Base-by-base conservation (phyloP, 2,113 vertebrate species). In the Saiga tatarica region DNA sequence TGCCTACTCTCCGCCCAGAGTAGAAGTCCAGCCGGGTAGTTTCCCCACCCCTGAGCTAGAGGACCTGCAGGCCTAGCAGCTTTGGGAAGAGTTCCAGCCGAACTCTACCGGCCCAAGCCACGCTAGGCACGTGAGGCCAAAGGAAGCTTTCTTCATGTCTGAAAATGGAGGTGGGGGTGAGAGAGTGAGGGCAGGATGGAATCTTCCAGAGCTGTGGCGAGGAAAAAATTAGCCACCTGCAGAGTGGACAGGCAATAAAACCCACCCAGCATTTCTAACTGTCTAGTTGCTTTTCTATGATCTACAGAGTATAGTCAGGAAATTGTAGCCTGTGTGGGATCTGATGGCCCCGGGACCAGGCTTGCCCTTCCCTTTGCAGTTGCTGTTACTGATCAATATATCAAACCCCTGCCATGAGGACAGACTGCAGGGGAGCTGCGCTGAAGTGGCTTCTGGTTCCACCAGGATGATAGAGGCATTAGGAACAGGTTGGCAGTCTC, bases 1-100 rank as follows among this genome's bases (percentile, higher is more conserved):
- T 2, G 42, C 30, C 52, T 84, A 79, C 64, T 28, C 4, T 6
- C 3, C 2, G 3, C 19, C 33, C 76, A 7, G 14, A 1, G 0
- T 11, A 45, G 81, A n/a, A 50, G 47, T 52, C 76, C 25, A 26
- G 39, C 67, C 10, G 0, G 19, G 23, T 50, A 88, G 90, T 39
- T 57, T 47, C n/a, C 5, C 23, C 3, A 12, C 9, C 30, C 12
- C 42, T 14, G 33, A 5, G 7, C 14, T 6, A 23, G 8, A 23
- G 1, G 1, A 81, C n/a, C 17, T 30, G 4, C 57, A 15, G 60
- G 36, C 59, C 45, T 45, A 45, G 59, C 28, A 11, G 53, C 39
- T 64, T 42, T 36, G 5, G 25, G 28, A 67, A 33, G 10, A 85
- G 7, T 23, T 57, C 39, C n/a, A 47, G 52, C 59, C 30, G 19